Evolutionary conservation across 2,888 invertebrate genomes (phyloP).

Genomic region (Platycheirus albimanus): DNA sequence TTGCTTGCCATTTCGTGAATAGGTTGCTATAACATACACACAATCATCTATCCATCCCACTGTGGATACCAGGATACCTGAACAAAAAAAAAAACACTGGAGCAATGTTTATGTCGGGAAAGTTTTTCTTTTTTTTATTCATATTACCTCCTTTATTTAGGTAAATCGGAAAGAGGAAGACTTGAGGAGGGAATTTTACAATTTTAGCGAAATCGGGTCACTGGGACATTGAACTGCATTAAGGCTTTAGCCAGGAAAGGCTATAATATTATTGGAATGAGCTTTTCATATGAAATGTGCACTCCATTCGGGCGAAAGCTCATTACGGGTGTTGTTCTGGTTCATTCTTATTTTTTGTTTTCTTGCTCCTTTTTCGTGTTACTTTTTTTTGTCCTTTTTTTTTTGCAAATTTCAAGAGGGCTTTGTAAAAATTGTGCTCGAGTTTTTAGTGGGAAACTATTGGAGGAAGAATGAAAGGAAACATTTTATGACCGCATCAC

Average conservation of each 20-base stretch:
- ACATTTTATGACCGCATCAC: constrained; percentile 22
- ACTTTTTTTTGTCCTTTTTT: background rate
- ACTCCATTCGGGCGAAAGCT: constrained; percentile 52
- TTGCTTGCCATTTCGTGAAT: constrained; percentile 58
- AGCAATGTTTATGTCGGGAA: constrained; percentile 25
- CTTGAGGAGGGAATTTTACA: constrained; percentile 28
- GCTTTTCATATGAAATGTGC: constrained; percentile 54
- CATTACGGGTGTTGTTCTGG: constrained; percentile 44
- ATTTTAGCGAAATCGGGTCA: constrained; percentile 58
- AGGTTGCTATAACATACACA: constrained; percentile 25
- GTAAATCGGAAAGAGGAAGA: background rate
- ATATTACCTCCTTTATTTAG: background rate
- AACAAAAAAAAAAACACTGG: background rate
- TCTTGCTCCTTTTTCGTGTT: background rate
- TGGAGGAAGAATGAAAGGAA: background rate
- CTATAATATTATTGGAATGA: constrained; percentile 58
- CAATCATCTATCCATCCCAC: background rate
- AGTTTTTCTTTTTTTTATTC: constrained; percentile 36
- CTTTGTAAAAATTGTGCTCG: constrained; percentile 30
- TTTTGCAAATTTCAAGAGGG: constrained; percentile 12
- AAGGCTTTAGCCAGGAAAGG: constrained; percentile 40
- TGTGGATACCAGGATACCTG: background rate
- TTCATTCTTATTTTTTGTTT: too few relatives aligned
- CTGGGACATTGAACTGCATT: constrained; percentile 65
- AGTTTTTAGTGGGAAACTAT: background rate